phyloP scores from a whole-genome alignment of 2,113 vertebrate species.

The Bombycilla garrulus region DNA sequence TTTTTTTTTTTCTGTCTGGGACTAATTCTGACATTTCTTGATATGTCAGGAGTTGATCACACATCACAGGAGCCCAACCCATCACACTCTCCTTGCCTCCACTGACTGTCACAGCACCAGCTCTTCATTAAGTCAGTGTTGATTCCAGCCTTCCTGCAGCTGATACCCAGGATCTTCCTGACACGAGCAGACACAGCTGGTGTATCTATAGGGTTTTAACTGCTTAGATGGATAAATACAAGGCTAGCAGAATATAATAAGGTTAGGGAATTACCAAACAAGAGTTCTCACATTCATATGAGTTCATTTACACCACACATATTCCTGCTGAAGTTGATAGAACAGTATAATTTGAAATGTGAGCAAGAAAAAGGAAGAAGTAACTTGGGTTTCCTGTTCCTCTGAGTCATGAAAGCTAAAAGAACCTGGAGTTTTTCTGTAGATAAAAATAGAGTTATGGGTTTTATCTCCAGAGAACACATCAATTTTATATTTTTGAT shows the following conservation, averaged over 20 bases:
- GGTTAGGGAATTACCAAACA: background rate
- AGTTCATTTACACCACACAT: background rate
- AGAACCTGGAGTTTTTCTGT: background rate
- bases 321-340: background rate
- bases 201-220: background rate
- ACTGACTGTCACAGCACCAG: background rate
- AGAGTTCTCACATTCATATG: background rate
- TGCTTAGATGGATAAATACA: background rate
- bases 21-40: background rate
- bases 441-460: background rate
- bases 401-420: background rate
- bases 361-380: background rate
- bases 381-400: background rate
- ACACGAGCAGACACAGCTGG: background rate
- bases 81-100: background rate
- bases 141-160: background rate
- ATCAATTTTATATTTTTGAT: background rate
- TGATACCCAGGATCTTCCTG: background rate
- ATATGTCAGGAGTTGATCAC: background rate
- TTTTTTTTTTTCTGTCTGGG: background rate
- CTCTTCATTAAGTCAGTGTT: background rate
- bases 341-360: background rate
- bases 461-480: background rate
- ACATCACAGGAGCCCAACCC: background rate
- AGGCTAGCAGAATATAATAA: background rate